Conservation (phyloP, 1,140 invertebrate genomes). For the Andrena cerasifolii region DNA sequence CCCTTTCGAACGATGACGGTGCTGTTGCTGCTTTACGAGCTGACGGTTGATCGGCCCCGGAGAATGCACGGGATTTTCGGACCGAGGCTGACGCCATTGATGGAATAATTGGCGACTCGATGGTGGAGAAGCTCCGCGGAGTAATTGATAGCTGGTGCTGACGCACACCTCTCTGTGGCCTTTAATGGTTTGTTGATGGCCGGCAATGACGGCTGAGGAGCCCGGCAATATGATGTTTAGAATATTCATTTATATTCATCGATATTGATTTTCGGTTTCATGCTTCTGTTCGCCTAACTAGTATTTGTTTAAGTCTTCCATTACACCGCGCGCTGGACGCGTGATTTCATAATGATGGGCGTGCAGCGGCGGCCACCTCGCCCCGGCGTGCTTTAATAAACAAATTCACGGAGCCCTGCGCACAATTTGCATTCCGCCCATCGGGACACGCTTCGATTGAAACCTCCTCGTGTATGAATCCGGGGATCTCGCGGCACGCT, state of each 20-base stretch:
- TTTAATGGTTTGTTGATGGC: no score
- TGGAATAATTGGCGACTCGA: not conserved
- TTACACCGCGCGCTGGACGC: no score
- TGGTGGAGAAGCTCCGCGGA: not conserved
- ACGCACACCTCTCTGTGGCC: no score
- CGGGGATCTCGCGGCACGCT: constrained; percentile 9
- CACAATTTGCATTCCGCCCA: constrained; percentile 17
- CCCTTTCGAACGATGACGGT: not conserved
- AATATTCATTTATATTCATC: no score
- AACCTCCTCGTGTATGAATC: no score
- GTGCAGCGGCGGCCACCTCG: not conserved
- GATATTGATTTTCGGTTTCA: no score
- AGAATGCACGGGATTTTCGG: not conserved
- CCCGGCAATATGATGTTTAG: no score
- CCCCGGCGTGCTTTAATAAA: not conserved
- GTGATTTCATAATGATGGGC: constrained; percentile 3
- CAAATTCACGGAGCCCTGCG: not conserved
- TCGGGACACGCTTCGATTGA: not conserved
- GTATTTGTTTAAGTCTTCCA: no score
- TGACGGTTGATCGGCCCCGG: not conserved
- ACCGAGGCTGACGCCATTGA: no score
- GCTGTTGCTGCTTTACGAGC: not conserved
- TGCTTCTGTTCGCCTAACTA: no score
- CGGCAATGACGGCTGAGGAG: no score
- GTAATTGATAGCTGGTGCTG: no score